Conservation (phyloP, 2,888 invertebrate species). For the Drosophila melanocephala region DNA sequence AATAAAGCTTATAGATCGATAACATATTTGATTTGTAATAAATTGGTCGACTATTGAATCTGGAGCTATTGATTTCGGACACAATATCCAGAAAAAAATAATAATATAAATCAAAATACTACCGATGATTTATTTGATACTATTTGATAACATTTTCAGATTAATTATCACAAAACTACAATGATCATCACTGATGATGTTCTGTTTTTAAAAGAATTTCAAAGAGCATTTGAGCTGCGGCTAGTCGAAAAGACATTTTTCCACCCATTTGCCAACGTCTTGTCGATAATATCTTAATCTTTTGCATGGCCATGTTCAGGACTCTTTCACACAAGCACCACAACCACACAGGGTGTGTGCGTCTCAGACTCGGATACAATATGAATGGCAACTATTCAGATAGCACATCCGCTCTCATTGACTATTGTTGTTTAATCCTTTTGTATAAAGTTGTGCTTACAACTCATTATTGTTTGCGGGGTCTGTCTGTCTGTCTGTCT, state of each 20-base stretch:
- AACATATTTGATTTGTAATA: background rate
- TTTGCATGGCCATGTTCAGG: conserved; percentile 52
- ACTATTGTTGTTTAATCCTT: conserved; percentile 79
- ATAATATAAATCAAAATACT: background rate
- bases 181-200: too few species aligned
- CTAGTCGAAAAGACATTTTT: background rate
- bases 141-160: background rate
- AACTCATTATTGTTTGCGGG: conserved; percentile 74
- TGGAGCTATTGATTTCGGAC: background rate
- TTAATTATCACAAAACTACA: background rate
- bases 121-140: background rate
- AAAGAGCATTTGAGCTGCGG: conserved; percentile 15
- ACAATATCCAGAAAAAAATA: background rate
- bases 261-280: conserved; percentile 17
- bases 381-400: conserved; percentile 58
- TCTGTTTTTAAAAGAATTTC: background rate
- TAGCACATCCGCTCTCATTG: conserved; percentile 44
- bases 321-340: conserved; percentile 26
- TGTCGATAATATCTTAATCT: conserved; percentile 74
- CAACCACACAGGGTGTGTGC: background rate
- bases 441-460: conserved; percentile 78
- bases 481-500: background rate
- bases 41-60: background rate
- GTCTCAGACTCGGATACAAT: conserved; percentile 4
- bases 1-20: background rate